These are phyloP conservation scores for Thera obeliscata DNA, from an alignment of 2,888 invertebrate genomes.

Conservation along the genomic window DNA sequence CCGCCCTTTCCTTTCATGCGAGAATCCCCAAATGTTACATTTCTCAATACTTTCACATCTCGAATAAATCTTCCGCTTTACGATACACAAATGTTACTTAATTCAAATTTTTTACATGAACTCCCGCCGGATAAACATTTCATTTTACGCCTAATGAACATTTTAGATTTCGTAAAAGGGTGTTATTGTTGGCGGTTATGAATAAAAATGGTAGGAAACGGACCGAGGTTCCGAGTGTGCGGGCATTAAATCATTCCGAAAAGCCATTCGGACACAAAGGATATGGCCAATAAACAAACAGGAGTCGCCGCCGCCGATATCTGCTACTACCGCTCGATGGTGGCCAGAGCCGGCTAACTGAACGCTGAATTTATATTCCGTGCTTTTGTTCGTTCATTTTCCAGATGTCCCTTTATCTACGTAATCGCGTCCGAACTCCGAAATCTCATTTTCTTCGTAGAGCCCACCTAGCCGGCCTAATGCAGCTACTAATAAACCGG, in stretches of 20 bases:
- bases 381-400: constrained; percentile 57
- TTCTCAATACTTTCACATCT: constrained; percentile 49
- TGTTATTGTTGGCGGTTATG: constrained; percentile 57
- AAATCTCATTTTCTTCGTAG: constrained; percentile 61
- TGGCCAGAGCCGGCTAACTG: constrained; percentile 54
- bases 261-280: constrained; percentile 74
- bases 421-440: constrained; percentile 58
- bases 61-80: constrained; percentile 54
- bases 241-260: constrained; percentile 69
- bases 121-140: constrained; percentile 41
- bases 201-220: constrained; percentile 62
- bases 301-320: constrained; percentile 62
- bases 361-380: constrained; percentile 58
- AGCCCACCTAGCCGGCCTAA: constrained; percentile 64
- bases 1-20: constrained; percentile 50
- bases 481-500: constrained; percentile 78
- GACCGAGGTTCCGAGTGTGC: constrained; percentile 54
- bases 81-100: constrained; percentile 48
- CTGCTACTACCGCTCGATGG: constrained; percentile 45
- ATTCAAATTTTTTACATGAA: constrained; percentile 43
- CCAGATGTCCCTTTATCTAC: constrained; percentile 57
- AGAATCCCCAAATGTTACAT: constrained; percentile 57
- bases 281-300: constrained; percentile 78
- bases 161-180: constrained; percentile 55
- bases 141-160: constrained; percentile 48